These are phyloP conservation scores for Cyanoramphus novaezelandiae DNA, from an alignment of 2,113 vertebrate species.

Conservation along the genomic window DNA sequence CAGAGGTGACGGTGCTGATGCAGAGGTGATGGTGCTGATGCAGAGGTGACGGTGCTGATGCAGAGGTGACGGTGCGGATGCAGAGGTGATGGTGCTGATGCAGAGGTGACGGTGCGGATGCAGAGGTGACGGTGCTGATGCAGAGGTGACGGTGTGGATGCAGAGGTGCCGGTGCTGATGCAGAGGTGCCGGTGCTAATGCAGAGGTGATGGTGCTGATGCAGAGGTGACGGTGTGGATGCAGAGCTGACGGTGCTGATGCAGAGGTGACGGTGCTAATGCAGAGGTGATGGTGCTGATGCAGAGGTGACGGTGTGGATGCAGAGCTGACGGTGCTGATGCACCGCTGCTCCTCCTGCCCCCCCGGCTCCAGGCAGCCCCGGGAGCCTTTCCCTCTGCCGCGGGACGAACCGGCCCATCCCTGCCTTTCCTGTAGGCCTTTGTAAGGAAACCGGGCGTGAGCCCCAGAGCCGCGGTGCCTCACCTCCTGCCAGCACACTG, in stretches of 20 bases:
- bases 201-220: too few species aligned
- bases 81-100: too few species aligned
- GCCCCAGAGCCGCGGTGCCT: fast-evolving
- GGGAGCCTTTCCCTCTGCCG: fast-evolving
- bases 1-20: fast-evolving
- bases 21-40: too few species aligned
- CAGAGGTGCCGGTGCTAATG: fast-evolving
- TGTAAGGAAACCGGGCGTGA: fast-evolving
- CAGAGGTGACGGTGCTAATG: fast-evolving
- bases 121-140: too few species aligned
- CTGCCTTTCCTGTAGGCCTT: neutral
- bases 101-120: fast-evolving
- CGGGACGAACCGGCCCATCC: neutral
- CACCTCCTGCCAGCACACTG: fast-evolving
- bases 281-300: too few species aligned
- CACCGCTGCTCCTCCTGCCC: neutral
- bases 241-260: too few species aligned
- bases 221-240: fast-evolving
- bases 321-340: too few species aligned
- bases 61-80: fast-evolving
- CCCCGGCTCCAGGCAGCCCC: fast-evolving
- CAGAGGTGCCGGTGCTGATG: too few species aligned
- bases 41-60: too few species aligned
- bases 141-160: fast-evolving
- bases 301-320: fast-evolving